Evolutionary conservation across 64 coral and sea anemone species (phyloP), one percentile per base, ranked within the genome.

Genomic region (Catalaphyllia jardinei): DNA sequence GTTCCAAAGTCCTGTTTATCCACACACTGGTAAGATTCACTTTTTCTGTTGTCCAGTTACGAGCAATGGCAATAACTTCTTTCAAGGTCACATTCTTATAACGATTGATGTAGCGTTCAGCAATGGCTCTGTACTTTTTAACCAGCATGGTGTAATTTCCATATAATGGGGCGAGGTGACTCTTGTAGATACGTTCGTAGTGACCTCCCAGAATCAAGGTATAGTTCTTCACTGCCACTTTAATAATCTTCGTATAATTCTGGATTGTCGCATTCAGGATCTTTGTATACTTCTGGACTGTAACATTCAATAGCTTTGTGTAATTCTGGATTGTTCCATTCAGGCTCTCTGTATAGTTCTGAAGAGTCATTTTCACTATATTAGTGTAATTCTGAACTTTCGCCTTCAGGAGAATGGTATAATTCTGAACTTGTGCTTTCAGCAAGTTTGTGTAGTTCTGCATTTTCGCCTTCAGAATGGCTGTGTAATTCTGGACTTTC

Each of bases 61-160:
- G 51, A 38, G 95, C 89, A 50, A 82, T 69, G 38, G 72, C 74
- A 78, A 86, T 91, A 46, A 30, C 60, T 81, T 38, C 75, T 46
- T 46, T 89, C 52, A 93, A 80, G 11, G 91, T 97, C 67, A 93
- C 60, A 20, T 98, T 98, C 72, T 51, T 94, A 28, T 52, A 89
- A 8, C 71, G 71, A 4, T 87, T 27, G 0, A 93, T 92, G 89
- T 91, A 98, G 22, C 91, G 89, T 22, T 65, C 72, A 13, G 94
- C 91, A 11, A 80, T 46, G 8, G 86, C 60, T 29, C 79, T 87
- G 75, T 77, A 73, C 42, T 87, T 98, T 65, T 76, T 91, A 74
- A 83, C 77, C 59, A 78, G 78, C 25, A 71, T 50, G 63, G 62
- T 85, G 13, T 64, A 64, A 51, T 85, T 85, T 51, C 39, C 51